A percentile compares a stretch with the other conserved stretches of the same genome.
These are phyloP conservation scores for Acropternis orthonyx DNA, from an alignment of 2,797 vertebrate genomes.

Conservation along the genomic window DNA sequence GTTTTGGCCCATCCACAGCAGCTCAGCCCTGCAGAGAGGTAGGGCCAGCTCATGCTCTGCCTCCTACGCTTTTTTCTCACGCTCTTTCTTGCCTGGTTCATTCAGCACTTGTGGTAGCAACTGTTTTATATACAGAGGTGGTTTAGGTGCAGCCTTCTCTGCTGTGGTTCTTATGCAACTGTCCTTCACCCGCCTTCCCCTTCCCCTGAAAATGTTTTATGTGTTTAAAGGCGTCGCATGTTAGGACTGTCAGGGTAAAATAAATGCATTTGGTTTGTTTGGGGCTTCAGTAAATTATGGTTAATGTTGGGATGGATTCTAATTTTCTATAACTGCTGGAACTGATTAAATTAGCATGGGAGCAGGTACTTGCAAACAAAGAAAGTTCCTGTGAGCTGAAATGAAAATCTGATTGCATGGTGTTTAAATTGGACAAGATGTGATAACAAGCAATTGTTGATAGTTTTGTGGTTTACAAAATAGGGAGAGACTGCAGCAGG, in stretches of 20 bases:
- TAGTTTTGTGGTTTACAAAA: neutral
- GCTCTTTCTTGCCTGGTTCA: neutral
- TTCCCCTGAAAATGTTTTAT: neutral
- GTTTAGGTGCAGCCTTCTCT: neutral
- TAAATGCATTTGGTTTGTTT: conserved; percentile 36
- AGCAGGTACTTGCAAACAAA: neutral
- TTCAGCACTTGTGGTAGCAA: neutral
- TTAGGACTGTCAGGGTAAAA: neutral
- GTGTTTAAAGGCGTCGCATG: neutral
- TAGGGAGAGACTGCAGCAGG: neutral
- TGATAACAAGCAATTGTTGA: neutral
- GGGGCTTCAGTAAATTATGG: conserved; percentile 35
- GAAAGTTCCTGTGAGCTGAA: conserved; percentile 19
- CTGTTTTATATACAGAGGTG: neutral
- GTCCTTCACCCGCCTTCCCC: neutral
- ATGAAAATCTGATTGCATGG: conserved; percentile 26
- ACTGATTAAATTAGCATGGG: neutral
- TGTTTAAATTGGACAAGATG: conserved; percentile 6
- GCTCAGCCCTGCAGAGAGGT: neutral
- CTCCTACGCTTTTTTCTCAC: neutral
- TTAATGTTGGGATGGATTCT: conserved; percentile 45
- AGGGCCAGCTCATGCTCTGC: fast-evolving
- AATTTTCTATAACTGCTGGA: conserved; percentile 48
- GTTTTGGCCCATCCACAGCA: neutral
- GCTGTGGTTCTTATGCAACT: neutral